phyloP scores from a whole-genome alignment of 2,888 invertebrate species.

The Loripinus fragilis region DNA sequence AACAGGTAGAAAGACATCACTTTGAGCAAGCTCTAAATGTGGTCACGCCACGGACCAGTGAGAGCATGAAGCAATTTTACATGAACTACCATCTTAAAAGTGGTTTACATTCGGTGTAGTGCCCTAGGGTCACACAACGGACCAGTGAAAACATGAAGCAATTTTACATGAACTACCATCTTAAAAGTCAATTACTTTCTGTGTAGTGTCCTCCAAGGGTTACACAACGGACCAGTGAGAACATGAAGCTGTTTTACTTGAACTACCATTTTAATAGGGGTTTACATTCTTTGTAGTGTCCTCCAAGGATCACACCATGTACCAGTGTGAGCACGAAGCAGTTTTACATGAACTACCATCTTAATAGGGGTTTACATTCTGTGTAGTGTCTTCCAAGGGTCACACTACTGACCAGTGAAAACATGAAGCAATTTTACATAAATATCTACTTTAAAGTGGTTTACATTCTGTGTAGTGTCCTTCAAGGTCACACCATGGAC shows the following conservation, averaged over 20 bases:
- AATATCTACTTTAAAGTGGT: slow-evolving; percentile 91
- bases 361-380: slow-evolving; percentile 86
- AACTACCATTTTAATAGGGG: slow-evolving; percentile 91
- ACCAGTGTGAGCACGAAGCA: slow-evolving; percentile 92
- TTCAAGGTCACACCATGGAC: slow-evolving; percentile 93
- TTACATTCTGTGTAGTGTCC: slow-evolving; percentile 85
- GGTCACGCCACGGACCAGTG: slow-evolving; percentile 91
- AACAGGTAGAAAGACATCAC: slow-evolving; percentile 87
- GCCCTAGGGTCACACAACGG: too few species aligned
- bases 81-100: slow-evolving; percentile 69
- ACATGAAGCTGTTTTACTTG: slow-evolving; percentile 95
- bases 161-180: slow-evolving; percentile 94
- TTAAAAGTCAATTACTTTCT: slow-evolving; percentile 86
- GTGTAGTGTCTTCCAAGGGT: too few species aligned
- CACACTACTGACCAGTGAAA: too few species aligned
- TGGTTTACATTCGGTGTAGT: slow-evolving; percentile 67
- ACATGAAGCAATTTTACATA: slow-evolving; percentile 95
- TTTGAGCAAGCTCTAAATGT: slow-evolving; percentile 89
- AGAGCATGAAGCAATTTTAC: slow-evolving; percentile 89
- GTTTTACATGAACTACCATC: slow-evolving; percentile 94
- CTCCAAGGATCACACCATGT: too few species aligned
- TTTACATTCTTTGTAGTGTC: slow-evolving; percentile 85
- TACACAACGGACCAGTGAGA: too few species aligned
- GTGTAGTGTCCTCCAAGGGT: too few species aligned
- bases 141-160: slow-evolving; percentile 92